Conservation (phyloP, 2,888 invertebrate genomes). For the Flexamia atlantica region DNA sequence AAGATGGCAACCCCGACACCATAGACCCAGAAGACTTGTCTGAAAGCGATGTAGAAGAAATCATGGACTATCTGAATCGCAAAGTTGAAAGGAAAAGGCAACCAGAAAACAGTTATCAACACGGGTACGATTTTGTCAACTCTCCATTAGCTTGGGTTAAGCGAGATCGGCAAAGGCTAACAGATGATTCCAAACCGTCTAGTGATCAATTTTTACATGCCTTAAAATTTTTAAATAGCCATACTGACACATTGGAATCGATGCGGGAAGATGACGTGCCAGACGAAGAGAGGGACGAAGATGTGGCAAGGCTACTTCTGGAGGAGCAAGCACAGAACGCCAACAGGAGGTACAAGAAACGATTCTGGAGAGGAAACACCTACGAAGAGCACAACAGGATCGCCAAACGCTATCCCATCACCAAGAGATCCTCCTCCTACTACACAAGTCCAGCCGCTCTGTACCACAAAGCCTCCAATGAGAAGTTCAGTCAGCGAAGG, state of each 20-base stretch:
- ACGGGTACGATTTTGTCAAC: conserved; percentile 69
- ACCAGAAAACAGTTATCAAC: conserved; percentile 65
- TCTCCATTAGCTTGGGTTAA: conserved; percentile 67
- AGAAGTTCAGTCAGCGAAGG: conserved; percentile 61
- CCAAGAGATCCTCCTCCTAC: conserved; percentile 67
- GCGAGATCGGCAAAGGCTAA: conserved; percentile 64
- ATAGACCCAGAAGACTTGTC: conserved; percentile 69
- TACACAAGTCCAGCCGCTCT: conserved; percentile 56
- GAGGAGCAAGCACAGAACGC: conserved; percentile 54
- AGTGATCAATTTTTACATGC: conserved; percentile 62
- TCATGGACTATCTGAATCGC: conserved; percentile 68
- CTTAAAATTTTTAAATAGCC: conserved; percentile 59
- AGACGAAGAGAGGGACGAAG: conserved; percentile 58
- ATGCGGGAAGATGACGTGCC: conserved; percentile 59
- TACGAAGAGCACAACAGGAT: conserved; percentile 66
- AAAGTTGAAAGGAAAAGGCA: conserved; percentile 67
- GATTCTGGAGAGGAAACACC: conserved; percentile 65
- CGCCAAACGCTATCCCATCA: conserved; percentile 68
- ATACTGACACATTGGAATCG: conserved; percentile 48
- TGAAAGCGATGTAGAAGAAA: conserved; percentile 69
- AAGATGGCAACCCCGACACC: conserved; percentile 72
- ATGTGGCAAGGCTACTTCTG: conserved; percentile 48
- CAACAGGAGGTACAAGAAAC: conserved; percentile 56
- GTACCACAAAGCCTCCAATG: conserved; percentile 57
- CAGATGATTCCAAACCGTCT: conserved; percentile 41